Evolutionary conservation across 1,140 invertebrate genomes (phyloP).

Genomic region (Psilanteris sp.): DNA sequence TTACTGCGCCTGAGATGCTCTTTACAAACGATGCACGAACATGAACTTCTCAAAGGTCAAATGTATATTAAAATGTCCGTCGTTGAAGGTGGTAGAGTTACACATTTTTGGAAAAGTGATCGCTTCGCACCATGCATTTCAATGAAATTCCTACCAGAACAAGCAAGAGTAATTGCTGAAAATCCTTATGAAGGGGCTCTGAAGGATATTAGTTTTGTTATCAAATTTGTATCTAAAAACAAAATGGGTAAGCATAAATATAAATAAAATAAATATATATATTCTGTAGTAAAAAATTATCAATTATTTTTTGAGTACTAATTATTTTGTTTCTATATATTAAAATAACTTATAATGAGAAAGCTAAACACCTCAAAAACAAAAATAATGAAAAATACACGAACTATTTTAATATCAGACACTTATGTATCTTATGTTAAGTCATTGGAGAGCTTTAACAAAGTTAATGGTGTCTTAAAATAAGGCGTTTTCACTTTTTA

Average conservation of each 20-base stretch:
- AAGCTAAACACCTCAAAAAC: too few relatives aligned
- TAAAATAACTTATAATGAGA: too few relatives aligned
- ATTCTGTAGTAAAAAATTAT: too few relatives aligned
- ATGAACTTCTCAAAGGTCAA: slow-evolving; percentile 84
- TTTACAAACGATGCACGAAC: slow-evolving; percentile 85
- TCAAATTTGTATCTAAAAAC: slow-evolving; percentile 78
- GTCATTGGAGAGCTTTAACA: too few relatives aligned
- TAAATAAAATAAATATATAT: too few relatives aligned
- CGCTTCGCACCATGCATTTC: slow-evolving; percentile 85
- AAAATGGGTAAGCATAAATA: slow-evolving; percentile 72
- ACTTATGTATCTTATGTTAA: too few relatives aligned
- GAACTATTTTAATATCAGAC: too few relatives aligned
- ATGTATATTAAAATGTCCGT: slow-evolving; percentile 88
- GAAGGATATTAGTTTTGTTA: slow-evolving; percentile 76
- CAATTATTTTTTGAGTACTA: too few relatives aligned
- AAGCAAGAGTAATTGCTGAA: slow-evolving; percentile 73
- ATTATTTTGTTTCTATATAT: too few relatives aligned
- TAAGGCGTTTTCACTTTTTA: too few relatives aligned
- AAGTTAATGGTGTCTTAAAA: too few relatives aligned
- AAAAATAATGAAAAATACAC: too few relatives aligned
- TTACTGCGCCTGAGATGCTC: slow-evolving; percentile 80
- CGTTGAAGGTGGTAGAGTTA: slow-evolving; percentile 84
- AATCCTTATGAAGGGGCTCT: slow-evolving; percentile 77
- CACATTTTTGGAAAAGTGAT: slow-evolving; percentile 88
- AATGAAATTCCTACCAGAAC: slow-evolving; percentile 77